Base-by-base conservation (phyloP, 2,113 vertebrate species). In the Lipophrys pholis region DNA sequence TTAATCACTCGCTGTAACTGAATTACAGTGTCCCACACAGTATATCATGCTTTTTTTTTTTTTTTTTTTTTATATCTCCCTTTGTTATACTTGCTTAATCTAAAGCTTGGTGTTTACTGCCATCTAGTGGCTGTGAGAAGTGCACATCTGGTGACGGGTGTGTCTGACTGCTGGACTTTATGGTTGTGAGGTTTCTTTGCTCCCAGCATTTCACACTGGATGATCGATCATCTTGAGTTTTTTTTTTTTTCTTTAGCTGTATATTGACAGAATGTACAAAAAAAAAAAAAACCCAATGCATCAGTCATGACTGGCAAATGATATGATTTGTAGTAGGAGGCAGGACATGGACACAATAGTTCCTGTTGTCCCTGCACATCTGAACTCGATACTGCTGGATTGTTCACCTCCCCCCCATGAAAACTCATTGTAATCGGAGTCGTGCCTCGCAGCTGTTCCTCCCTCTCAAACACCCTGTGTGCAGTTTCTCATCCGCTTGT, bases 401-500 rank as follows among this genome's bases (percentile, higher is more conserved):
- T 79, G 6, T 15, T 40, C 55, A 38, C 30, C 10, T 2, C 66
- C 59, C 55, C 5, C 43, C 73, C 6, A 38, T 3, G 60, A 30
- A 75, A 50, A 40, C 14, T n/a, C 59, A 59, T 58, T 73, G 88
- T 82, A 88, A 91, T 68, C 11, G 11, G 79, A 92, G 48, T 76
- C 65, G 42, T 54, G 70, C 56, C 77, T 51, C 63, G 86, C 87
- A 91, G 86, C 87, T 90, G 91, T 78, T 84, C 62, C 75, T 78
- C 63, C 52, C 65, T 63, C 76, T 85, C 66, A 68, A 63, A 83
- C 63, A 42, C 40, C 17, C 68, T 72, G 73, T 38, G 55, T 62
- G 64, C 7, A 69, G 59, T 77, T 74, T 81, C 77, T 81, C 83
- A 73, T 83, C 71, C 65, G 67, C 61, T 58, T 68, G 73, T 48